These are phyloP conservation scores for Morpho helenor DNA, from an alignment of 2,888 invertebrate genomes.

Conservation along the genomic window DNA sequence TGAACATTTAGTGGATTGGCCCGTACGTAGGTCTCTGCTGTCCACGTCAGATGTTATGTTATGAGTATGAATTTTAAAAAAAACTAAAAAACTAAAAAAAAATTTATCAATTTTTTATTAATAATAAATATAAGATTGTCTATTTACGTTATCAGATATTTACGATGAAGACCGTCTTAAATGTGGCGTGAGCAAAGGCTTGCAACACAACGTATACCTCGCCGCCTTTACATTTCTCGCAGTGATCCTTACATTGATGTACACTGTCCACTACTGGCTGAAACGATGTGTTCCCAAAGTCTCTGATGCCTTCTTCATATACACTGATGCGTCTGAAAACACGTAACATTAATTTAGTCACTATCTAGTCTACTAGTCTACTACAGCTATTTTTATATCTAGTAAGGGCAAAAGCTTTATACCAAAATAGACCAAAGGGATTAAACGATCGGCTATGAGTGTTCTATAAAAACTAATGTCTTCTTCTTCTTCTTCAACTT, in stretches of 20 bases:
- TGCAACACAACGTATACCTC: constrained; percentile 52
- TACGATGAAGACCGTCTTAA: constrained; percentile 63
- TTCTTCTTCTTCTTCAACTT: too few species aligned
- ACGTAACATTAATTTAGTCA: constrained; percentile 38
- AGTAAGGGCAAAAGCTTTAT: too few species aligned
- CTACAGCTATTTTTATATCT: background rate
- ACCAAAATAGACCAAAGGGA: too few species aligned
- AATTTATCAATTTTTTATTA: too few species aligned
- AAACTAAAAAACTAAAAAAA: too few species aligned
- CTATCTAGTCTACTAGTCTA: background rate
- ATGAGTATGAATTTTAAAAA: too few species aligned
- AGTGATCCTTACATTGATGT: constrained; percentile 50
- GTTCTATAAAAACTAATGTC: too few species aligned
- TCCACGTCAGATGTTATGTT: too few species aligned
- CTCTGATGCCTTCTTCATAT: constrained; percentile 67
- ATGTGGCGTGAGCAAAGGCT: constrained; percentile 42
- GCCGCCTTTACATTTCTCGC: constrained; percentile 57
- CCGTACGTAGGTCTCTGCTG: too few species aligned
- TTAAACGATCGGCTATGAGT: too few species aligned
- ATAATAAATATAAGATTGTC: background rate
- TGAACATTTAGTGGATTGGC: too few species aligned
- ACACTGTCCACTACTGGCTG: constrained; percentile 63
- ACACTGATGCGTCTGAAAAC: constrained; percentile 60
- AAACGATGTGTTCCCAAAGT: constrained; percentile 63
- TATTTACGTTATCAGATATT: constrained; percentile 42